Conservation (phyloP, 2,113 vertebrate species). For the Campylorhamphus procurvoides region DNA sequence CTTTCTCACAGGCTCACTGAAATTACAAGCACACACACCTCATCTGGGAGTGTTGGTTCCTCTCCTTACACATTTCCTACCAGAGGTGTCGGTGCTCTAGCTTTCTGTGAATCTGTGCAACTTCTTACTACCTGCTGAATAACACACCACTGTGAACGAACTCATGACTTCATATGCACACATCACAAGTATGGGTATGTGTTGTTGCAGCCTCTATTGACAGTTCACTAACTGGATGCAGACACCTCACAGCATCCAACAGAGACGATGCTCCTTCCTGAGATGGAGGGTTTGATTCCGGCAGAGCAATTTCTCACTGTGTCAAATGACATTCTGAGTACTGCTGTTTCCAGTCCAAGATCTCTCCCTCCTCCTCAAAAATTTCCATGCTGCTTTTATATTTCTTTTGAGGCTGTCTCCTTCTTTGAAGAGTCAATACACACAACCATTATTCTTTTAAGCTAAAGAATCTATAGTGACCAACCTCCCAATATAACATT, state of each 20-base stretch:
- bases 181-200: background rate
- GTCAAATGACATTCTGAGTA: background rate
- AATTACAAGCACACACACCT: background rate
- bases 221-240: background rate
- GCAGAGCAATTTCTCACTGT: background rate
- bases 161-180: background rate
- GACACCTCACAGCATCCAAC: background rate
- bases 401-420: background rate
- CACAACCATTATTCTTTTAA: background rate
- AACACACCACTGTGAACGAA: background rate
- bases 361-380: background rate
- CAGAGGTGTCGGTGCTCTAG: background rate
- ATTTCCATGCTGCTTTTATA: background rate
- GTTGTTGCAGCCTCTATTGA: background rate
- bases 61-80: background rate
- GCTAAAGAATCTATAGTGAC: background rate
- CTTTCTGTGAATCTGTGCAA: background rate
- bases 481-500: background rate
- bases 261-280: background rate
- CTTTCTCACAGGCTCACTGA: background rate
- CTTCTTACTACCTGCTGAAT: background rate
- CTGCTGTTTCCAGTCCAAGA: background rate
- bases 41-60: background rate
- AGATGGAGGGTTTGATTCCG: background rate
- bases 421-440: background rate